Evolutionary conservation across 2,888 invertebrate species (phyloP).

Genomic region (Mythimna vitellina): DNA sequence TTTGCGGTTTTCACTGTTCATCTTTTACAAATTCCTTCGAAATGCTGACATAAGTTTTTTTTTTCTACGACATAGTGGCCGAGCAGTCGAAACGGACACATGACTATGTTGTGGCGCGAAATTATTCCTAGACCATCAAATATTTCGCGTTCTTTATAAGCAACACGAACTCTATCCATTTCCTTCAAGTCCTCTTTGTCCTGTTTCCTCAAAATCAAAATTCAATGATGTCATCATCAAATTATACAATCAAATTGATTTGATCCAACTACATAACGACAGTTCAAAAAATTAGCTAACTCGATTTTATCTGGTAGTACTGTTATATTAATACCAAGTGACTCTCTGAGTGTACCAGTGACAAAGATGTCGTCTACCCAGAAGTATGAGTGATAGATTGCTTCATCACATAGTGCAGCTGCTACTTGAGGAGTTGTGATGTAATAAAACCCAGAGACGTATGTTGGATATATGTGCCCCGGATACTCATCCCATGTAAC

Average conservation of each 20-base stretch:
- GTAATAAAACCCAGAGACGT: conserved; percentile 96
- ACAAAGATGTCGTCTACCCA: conserved; percentile 98
- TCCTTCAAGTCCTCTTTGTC: conserved; percentile 83
- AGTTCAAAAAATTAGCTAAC: conserved; percentile 93
- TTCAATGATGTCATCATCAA: no score
- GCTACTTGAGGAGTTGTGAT: conserved; percentile 93
- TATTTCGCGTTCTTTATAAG: conserved; percentile 67
- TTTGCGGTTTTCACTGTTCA: no score
- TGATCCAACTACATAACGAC: conserved; percentile 94
- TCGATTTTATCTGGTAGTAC: conserved; percentile 91
- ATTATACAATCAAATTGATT: conserved; percentile 93
- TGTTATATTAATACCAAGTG: conserved; percentile 89
- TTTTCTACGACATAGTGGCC: no score
- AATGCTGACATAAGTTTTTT: no score
- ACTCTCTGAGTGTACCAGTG: conserved; percentile 94
- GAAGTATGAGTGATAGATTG: conserved; percentile 92
- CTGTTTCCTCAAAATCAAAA: conserved; percentile 89
- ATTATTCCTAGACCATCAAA: no score
- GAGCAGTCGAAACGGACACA: no score
- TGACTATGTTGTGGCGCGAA: no score
- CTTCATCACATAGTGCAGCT: conserved; percentile 88
- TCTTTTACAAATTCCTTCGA: no score
- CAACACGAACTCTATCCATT: conserved; percentile 91
- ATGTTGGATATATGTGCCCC: conserved; percentile 92
- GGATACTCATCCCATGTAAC: conserved; percentile 93